Conservation (phyloP, 2,888 invertebrate genomes). For the Electrophaes corylata region DNA sequence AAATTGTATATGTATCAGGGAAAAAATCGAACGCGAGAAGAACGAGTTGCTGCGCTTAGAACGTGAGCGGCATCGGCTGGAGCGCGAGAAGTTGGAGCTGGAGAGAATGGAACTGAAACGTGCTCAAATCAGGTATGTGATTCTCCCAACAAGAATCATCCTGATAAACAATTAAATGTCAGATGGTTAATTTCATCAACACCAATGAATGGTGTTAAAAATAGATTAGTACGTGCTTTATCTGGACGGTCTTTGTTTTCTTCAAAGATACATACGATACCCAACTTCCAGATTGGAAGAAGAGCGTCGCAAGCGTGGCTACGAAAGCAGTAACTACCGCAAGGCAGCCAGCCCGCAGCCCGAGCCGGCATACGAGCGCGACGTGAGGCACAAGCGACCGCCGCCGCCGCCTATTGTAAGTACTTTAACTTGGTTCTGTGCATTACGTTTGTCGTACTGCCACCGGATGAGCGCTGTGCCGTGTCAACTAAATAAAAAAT, state of each 20-base stretch:
- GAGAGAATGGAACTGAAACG: constrained; percentile 93
- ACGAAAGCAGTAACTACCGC: constrained; percentile 73
- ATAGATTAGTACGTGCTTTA: too few relatives aligned
- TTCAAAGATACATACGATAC: background rate
- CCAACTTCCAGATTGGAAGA: constrained; percentile 76
- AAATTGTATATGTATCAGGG: constrained; percentile 71
- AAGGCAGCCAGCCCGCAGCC: constrained; percentile 72
- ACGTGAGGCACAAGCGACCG: constrained; percentile 68
- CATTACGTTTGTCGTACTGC: background rate
- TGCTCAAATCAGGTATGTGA: constrained; percentile 87
- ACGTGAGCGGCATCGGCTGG: constrained; percentile 91
- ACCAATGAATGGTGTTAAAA: too few relatives aligned
- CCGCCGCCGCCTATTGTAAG: constrained; percentile 67
- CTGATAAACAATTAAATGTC: too few relatives aligned
- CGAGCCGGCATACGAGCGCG: constrained; percentile 72
- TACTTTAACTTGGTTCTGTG: background rate
- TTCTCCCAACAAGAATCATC: too few relatives aligned
- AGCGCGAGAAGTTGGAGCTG: constrained; percentile 89
- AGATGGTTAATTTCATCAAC: too few relatives aligned
- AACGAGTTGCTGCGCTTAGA: constrained; percentile 93
- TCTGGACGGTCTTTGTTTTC: too few relatives aligned
- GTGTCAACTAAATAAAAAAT: too few relatives aligned
- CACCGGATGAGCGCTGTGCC: background rate
- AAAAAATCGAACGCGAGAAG: constrained; percentile 94
- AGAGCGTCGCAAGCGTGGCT: constrained; percentile 84